Evolutionary conservation across 2,888 invertebrate species (phyloP).

Genomic region (Lasius fuliginosus): DNA sequence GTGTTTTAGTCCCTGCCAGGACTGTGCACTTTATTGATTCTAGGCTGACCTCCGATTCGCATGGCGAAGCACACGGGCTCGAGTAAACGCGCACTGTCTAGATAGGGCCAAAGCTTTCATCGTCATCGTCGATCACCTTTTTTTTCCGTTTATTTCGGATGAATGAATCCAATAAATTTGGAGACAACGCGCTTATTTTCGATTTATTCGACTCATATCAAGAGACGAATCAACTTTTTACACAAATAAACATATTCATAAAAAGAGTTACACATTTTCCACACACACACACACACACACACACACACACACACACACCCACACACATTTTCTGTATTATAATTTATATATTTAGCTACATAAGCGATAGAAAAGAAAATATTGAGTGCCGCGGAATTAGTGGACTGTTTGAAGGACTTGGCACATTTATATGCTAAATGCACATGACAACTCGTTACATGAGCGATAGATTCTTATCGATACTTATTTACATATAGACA

Average conservation of each 20-base stretch:
- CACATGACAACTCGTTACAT: not conserved
- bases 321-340: not conserved
- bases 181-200: constrained; percentile 17
- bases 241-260: constrained; percentile 20
- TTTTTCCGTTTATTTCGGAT: constrained; percentile 17
- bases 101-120: constrained; percentile 48
- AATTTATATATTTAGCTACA: not conserved
- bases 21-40: constrained; percentile 79
- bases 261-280: constrained; percentile 11
- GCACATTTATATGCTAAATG: not conserved
- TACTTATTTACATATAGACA: too few relatives aligned
- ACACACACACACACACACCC: too few relatives aligned
- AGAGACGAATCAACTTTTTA: not conserved
- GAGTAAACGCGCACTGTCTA: constrained; percentile 49
- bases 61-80: constrained; percentile 61
- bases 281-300: too few relatives aligned
- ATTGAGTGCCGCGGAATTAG: not conserved
- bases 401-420: not conserved
- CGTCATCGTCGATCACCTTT: not conserved
- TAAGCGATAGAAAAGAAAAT: not conserved
- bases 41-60: constrained; percentile 77
- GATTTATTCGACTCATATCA: constrained; percentile 28
- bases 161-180: constrained; percentile 46
- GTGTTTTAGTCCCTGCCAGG: constrained; percentile 68
- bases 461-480: not conserved